Percentiles rank a stretch among this genome's conserved stretches.
Conservation (phyloP, 35 echinoderm and acorn worm genomes). For the Anneissia japonica region DNA sequence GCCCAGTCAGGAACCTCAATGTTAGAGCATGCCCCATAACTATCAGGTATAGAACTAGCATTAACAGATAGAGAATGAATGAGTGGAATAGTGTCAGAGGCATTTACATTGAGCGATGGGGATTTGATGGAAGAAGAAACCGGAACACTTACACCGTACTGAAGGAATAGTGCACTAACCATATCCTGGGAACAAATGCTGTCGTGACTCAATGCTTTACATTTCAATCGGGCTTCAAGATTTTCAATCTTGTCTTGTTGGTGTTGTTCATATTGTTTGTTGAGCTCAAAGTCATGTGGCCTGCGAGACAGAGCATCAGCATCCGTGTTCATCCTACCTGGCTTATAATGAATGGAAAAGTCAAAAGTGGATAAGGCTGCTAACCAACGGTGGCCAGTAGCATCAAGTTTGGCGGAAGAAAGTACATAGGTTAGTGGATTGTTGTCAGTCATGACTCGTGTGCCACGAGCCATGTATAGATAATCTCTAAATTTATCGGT, state of each 20-base stretch:
- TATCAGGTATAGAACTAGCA: not conserved
- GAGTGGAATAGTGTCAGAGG: not conserved
- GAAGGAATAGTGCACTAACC: not conserved
- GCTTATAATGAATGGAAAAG: not conserved
- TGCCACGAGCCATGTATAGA: slow-evolving; percentile 21
- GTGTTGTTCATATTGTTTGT: not conserved
- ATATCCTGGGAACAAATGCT: not conserved
- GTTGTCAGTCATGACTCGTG: too few relatives aligned
- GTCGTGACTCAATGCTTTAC: not conserved
- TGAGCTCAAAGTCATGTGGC: not conserved
- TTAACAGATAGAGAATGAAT: not conserved
- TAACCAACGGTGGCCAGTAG: not conserved
- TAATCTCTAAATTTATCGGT: slow-evolving; percentile 24
- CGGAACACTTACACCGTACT: not conserved
- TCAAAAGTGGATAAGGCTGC: not conserved
- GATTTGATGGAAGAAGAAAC: not conserved
- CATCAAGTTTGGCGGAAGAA: not conserved
- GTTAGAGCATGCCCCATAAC: not conserved
- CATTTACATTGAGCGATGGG: not conserved
- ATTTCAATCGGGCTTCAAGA: not conserved
- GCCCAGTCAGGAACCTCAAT: not conserved
- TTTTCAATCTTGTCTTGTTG: not conserved
- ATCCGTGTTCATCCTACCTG: not conserved
- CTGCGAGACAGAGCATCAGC: not conserved
- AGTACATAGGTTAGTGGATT: not conserved